Evolutionary conservation across 2,113 vertebrate species (phyloP), one percentile per base, ranked within the genome.

Genomic region (Emberiza fucata): DNA sequence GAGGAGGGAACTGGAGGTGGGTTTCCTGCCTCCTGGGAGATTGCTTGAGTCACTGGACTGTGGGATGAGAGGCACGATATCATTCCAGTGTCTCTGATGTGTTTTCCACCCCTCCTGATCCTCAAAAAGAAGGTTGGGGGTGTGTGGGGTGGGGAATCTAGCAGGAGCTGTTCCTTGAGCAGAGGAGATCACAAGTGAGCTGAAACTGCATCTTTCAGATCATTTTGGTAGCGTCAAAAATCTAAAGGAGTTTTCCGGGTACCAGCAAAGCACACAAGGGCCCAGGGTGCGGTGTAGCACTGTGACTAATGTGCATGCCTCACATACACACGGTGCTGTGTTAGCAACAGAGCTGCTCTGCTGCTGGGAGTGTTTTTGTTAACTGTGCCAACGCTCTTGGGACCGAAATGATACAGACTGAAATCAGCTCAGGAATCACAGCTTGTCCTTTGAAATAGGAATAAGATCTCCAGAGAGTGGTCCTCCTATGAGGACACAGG

Each of bases 331-430:
- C 1, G 3, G 72, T 47, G 86, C 81, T 57, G 87, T 50, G 84
- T 60, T 80, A 91, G 94, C 86, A 89, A 64, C 80, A 48, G 69
- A 24, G n/a, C 60, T 78, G 92, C 91, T 59, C 72, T 69, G 60
- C 96, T 94, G 63, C 66, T 81, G 63, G 29, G 33, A 48, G 18
- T 59, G 61, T 95, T 96, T 73, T 33, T 8, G 8, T 72, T 93
- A 91, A 84, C 82, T 90, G 75, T 94, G 86, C 81, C 57, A 84
- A 22, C 22, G 8, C 1, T 1, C 50, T 61, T 39, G 71, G 59
- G 63, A 50, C 64, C 5, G 1, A 89, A 84, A 84, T 1, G 78
- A 24, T 72, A 35, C 51, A 53, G 70, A 9, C 40, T 79, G 63
- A 77, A 93, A 73, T 65, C 39, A 33, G 59, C 45, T 70, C 63